Percentiles rank a stretch among this genome's conserved stretches.
phyloP scores from a whole-genome alignment of 1,140 invertebrate species.

The Babylonia areolata region DNA sequence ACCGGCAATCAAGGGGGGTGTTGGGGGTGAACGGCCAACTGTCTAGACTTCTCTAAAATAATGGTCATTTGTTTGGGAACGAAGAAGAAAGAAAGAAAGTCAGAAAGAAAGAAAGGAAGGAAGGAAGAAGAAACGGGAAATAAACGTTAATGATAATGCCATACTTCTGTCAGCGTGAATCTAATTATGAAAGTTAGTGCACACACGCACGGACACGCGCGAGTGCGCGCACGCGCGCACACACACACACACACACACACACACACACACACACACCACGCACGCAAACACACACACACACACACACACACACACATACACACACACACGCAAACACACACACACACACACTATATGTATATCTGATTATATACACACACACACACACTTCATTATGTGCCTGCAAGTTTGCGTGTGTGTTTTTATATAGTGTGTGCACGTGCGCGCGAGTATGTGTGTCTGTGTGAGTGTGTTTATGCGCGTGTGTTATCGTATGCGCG shows the following conservation, averaged over 20 bases:
- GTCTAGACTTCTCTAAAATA: no score
- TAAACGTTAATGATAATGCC: not conserved
- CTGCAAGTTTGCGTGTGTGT: not conserved
- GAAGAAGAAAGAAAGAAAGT: no score
- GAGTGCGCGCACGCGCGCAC: not conserved
- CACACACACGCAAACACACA: not conserved
- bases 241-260: conserved; percentile 11
- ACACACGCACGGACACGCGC: not conserved
- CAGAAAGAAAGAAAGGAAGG: no score
- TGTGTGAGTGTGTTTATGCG: no score
- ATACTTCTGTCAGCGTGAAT: no score
- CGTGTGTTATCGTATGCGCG: not conserved
- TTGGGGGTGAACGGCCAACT: no score
- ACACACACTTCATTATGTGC: not conserved
- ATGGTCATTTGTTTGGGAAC: not conserved
- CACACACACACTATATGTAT: not conserved
- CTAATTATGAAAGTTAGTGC: not conserved
- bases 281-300: not conserved
- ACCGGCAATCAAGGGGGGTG: no score
- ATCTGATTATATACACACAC: not conserved
- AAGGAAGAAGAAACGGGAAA: no score
- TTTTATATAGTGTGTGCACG: no score
- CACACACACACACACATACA: not conserved
- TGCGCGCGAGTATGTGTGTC: no score
- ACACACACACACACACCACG: not conserved